phyloP scores from a whole-genome alignment of 1,140 invertebrate species.

The Aphidius ervi region DNA sequence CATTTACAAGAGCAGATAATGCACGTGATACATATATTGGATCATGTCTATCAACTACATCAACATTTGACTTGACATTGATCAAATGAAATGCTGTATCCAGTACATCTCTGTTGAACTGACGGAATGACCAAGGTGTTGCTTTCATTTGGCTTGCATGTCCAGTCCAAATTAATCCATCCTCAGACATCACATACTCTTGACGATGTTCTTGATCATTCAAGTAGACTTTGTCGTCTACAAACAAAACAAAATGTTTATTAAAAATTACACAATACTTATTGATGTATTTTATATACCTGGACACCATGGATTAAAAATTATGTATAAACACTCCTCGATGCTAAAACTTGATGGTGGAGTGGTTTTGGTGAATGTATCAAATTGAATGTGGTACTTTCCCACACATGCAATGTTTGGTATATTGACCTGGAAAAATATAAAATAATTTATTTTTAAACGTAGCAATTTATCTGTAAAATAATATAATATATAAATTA shows the following conservation, averaged over 20 bases:
- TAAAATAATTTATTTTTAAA: background rate
- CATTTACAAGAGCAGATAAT: slow-evolving; percentile 77
- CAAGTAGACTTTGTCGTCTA: slow-evolving; percentile 60
- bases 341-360: slow-evolving; percentile 47
- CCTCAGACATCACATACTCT: slow-evolving; percentile 84
- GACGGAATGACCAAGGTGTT: slow-evolving; percentile 86
- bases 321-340: slow-evolving; percentile 43
- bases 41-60: slow-evolving; percentile 60
- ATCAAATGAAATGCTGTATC: slow-evolving; percentile 81
- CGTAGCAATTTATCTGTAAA: background rate
- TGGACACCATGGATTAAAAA: slow-evolving; percentile 80
- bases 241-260: background rate
- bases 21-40: slow-evolving; percentile 72
- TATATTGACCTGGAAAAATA: slow-evolving; percentile 63
- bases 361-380: slow-evolving; percentile 65
- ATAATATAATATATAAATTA: background rate
- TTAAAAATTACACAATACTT: too few relatives aligned
- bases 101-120: slow-evolving; percentile 79
- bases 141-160: slow-evolving; percentile 69
- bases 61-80: slow-evolving; percentile 66
- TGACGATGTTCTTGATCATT: slow-evolving; percentile 67
- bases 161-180: slow-evolving; percentile 87
- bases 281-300: slow-evolving; percentile 38
- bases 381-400: slow-evolving; percentile 66
- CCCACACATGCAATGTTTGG: slow-evolving; percentile 73